Base-by-base conservation (phyloP, 2,797 vertebrate species). In the Hirundo rustica region DNA sequence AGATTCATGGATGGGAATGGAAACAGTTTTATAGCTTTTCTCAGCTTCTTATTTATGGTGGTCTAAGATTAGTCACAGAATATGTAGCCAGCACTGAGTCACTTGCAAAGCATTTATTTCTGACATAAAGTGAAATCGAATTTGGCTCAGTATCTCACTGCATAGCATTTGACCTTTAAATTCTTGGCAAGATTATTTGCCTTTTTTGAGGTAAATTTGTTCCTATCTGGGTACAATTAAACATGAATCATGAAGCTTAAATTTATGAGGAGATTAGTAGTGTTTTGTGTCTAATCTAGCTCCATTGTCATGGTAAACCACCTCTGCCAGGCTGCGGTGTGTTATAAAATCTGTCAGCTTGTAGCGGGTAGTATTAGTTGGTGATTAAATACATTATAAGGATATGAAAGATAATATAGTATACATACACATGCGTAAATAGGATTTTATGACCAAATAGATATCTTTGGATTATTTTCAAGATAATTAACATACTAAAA, bases 1-100 rank as follows among this genome's bases (percentile, higher is more conserved):
- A 96, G 80, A 96, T 91, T 97, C 94, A 91, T 92, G 88, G 90
- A 96, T 97, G 85, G 90, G 87, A 96, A 97, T 98, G 95, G 96
- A 97, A 98, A 97, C 74, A 94, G 95, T 97, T 98, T 98, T 96
- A 97, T 97, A 97, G 97, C 95, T 97, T 89, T 97, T 97, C 96
- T 97, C 97, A 96, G 96, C 94, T 97, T 98, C 92, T 97, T 97
- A 98, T 98, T 98, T 97, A 98, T 98, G 97, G 94, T 96, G 89
- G 93, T 95, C 92, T 97, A 96, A 97, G 94, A 98, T 99, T 99
- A 98, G 98, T 99, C 98, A 99, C 98, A 98, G 98, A 97, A 87
- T 95, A 96, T 70, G 95, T 88, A 91, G 98, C 98, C 98, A 98
- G 97, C 97, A 96, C 97, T 98, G 98, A 99, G 97, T 98, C 98